Conservation (phyloP, 2,113 vertebrate genomes). For the Nestor notabilis region DNA sequence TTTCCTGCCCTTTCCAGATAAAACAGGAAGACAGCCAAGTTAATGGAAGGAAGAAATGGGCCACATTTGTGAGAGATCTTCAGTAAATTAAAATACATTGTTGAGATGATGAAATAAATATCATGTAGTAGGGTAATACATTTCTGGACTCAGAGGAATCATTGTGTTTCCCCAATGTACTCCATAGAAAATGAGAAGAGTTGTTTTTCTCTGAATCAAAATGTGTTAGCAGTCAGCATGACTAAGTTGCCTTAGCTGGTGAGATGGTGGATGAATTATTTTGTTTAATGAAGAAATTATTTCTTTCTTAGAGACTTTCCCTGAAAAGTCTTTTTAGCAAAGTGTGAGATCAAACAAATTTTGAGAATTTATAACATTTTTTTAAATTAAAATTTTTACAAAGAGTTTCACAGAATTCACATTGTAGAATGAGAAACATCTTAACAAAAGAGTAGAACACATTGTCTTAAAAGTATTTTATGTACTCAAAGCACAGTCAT, state of each 20-base stretch:
- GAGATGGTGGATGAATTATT: neutral
- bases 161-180: neutral
- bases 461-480: neutral
- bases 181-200: neutral
- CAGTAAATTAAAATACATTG: neutral
- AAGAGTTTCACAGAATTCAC: neutral
- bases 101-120: neutral
- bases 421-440: neutral
- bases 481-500: neutral
- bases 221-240: neutral
- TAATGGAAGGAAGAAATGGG: neutral
- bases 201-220: neutral
- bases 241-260: neutral
- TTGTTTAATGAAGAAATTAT: neutral
- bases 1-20: neutral
- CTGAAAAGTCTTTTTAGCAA: neutral
- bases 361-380: neutral
- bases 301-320: neutral
- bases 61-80: neutral
- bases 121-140: neutral
- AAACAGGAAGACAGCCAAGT: neutral
- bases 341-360: neutral
- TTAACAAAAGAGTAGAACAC: neutral
- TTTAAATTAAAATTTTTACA: neutral
- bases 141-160: neutral